Percentiles rank a stretch among this genome's conserved stretches.
Evolutionary conservation across 2,797 vertebrate species (phyloP).

Genomic region (Oreochromis grahami): DNA sequence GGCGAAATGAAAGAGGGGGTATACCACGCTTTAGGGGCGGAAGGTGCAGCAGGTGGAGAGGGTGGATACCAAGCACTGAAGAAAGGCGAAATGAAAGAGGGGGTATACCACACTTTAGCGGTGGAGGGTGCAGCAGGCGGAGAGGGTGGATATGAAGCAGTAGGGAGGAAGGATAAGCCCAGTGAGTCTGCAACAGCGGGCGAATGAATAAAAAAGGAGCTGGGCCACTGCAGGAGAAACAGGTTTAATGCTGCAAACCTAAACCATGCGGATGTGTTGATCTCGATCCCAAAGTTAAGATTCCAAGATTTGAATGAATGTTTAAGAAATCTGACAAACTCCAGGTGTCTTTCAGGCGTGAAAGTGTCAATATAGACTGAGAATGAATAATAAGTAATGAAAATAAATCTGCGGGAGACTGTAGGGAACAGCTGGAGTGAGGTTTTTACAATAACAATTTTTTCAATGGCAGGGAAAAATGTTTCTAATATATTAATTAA

Average conservation of each 20-base stretch:
- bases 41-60: fast-evolving
- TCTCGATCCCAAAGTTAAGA: background rate
- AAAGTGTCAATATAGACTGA: background rate
- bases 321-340: background rate
- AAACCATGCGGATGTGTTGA: background rate
- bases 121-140: fast-evolving
- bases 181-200: background rate
- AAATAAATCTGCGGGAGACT: background rate
- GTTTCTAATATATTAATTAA: background rate
- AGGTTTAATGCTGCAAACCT: background rate
- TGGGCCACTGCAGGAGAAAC: background rate
- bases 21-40: background rate
- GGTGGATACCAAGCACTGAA: background rate
- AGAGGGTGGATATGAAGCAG: background rate
- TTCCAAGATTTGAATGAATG: background rate
- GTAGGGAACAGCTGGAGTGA: background rate
- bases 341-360: background rate
- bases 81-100: background rate
- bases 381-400: background rate
- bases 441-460: background rate
- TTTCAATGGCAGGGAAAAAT: background rate
- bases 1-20: background rate
- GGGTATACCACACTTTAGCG: background rate
- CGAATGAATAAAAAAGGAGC: background rate
- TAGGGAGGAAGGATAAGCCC: background rate